These are phyloP conservation scores for Neosilurus hyrtlii DNA, from an alignment of 2,797 vertebrate genomes.

Conservation along the genomic window DNA sequence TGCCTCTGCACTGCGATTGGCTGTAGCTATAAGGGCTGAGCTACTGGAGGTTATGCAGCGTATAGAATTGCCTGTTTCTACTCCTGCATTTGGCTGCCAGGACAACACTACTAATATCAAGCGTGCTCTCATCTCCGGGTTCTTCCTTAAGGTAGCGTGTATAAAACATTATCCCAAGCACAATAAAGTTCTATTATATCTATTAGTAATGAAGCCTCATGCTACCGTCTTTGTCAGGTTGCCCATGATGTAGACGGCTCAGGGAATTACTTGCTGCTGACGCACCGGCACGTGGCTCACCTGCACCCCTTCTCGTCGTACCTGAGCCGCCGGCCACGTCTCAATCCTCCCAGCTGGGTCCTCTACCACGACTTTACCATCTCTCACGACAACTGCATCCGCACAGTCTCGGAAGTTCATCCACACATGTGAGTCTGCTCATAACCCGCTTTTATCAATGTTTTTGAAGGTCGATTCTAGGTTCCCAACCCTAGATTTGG, in stretches of 20 bases:
- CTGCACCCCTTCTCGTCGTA: conserved; percentile 85
- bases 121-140: conserved; percentile 88
- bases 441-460: not conserved
- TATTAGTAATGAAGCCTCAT: not conserved
- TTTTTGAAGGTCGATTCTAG: not conserved
- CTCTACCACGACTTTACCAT: conserved; percentile 93
- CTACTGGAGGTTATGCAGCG: conserved; percentile 89
- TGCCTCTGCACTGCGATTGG: conserved; percentile 76
- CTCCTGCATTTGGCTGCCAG: conserved; percentile 84
- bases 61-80: conserved; percentile 90
- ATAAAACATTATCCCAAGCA: not conserved
- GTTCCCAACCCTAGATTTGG: not conserved
- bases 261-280: conserved; percentile 92
- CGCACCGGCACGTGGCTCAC: conserved; percentile 91
- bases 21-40: conserved; percentile 79
- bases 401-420: conserved; percentile 84
- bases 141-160: conserved; percentile 85
- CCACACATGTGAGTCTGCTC: conserved; percentile 84
- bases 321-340: conserved; percentile 72
- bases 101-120: conserved; percentile 87
- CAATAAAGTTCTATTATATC: not conserved
- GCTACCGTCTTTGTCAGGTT: conserved; percentile 71
- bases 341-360: conserved; percentile 82
- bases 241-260: conserved; percentile 90
- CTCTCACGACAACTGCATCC: conserved; percentile 91